Percentiles rank a stretch among this genome's conserved stretches.
Evolutionary conservation across 2,113 vertebrate species (phyloP).

Genomic region (Colistium nudipinnis): DNA sequence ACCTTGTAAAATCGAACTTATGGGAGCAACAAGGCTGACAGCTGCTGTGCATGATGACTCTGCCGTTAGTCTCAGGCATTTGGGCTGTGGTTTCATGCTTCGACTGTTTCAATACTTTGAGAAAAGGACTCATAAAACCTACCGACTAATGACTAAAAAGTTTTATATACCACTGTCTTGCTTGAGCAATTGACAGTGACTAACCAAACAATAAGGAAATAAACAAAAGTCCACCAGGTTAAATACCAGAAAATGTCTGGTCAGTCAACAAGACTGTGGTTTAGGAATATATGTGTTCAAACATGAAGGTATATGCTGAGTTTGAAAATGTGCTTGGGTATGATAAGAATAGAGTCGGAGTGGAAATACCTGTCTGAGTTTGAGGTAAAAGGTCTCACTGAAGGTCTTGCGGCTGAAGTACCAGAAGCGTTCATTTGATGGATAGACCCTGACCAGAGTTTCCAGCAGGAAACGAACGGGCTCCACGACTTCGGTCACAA

Average conservation of each 20-base stretch:
- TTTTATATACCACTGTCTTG: neutral
- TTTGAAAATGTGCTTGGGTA: neutral
- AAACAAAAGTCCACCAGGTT: neutral
- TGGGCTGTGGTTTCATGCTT: no score
- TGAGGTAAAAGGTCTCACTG: conserved; percentile 95
- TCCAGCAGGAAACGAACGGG: conserved; percentile 95
- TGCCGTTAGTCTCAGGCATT: neutral
- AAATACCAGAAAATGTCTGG: neutral
- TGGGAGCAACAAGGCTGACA: no score
- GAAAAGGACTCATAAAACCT: no score
- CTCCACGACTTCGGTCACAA: conserved; percentile 94
- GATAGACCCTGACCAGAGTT: conserved; percentile 90
- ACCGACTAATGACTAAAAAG: no score
- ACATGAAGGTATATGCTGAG: neutral
- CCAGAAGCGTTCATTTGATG: conserved; percentile 96
- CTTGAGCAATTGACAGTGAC: neutral
- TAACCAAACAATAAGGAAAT: neutral
- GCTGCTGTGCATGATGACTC: no score
- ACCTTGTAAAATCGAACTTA: neutral
- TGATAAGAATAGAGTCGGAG: neutral
- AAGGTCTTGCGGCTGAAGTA: conserved; percentile 98
- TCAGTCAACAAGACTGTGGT: neutral
- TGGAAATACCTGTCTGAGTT: conserved; percentile 89
- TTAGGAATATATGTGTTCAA: neutral
- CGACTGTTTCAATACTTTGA: no score